These are phyloP conservation scores for Xanthia togata DNA, from an alignment of 2,888 invertebrate genomes.

Conservation along the genomic window DNA sequence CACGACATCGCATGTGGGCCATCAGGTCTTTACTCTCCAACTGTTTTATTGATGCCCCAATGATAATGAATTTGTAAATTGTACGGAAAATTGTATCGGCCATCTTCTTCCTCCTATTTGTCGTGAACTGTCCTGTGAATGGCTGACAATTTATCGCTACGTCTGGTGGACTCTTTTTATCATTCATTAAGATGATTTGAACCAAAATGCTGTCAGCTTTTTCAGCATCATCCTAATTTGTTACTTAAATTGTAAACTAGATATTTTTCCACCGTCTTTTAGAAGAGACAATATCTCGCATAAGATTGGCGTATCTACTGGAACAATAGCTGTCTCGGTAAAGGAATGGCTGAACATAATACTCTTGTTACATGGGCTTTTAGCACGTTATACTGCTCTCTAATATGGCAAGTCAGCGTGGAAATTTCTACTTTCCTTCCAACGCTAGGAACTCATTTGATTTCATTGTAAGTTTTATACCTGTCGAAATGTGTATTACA, in stretches of 20 bases:
- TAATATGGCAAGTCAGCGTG: slow-evolving; percentile 62
- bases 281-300: slow-evolving; percentile 59
- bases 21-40: slow-evolving; percentile 65
- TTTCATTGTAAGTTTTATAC: slow-evolving; percentile 65
- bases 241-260: slow-evolving; percentile 22
- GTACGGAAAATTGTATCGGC: slow-evolving; percentile 50
- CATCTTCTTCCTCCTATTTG: slow-evolving; percentile 21
- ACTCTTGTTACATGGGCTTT: slow-evolving; percentile 71
- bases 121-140: slow-evolving; percentile 12
- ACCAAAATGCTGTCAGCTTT: slow-evolving; percentile 6
- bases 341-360: slow-evolving; percentile 70
- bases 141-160: slow-evolving; percentile 12
- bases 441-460: slow-evolving; percentile 59
- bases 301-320: slow-evolving; percentile 68
- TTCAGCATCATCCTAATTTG: background rate
- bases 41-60: slow-evolving; percentile 66
- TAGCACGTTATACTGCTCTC: slow-evolving; percentile 67
- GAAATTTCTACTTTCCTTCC: slow-evolving; percentile 62
- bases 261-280: slow-evolving; percentile 41
- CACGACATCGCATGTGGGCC: slow-evolving; percentile 69
- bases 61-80: slow-evolving; percentile 60
- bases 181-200: background rate
- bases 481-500: slow-evolving; percentile 58
- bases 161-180: slow-evolving; percentile 7
- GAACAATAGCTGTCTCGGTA: slow-evolving; percentile 69